These are phyloP conservation scores for Oxygymnocypris stewartii DNA, from an alignment of 2,113 vertebrate species.

Conservation along the genomic window DNA sequence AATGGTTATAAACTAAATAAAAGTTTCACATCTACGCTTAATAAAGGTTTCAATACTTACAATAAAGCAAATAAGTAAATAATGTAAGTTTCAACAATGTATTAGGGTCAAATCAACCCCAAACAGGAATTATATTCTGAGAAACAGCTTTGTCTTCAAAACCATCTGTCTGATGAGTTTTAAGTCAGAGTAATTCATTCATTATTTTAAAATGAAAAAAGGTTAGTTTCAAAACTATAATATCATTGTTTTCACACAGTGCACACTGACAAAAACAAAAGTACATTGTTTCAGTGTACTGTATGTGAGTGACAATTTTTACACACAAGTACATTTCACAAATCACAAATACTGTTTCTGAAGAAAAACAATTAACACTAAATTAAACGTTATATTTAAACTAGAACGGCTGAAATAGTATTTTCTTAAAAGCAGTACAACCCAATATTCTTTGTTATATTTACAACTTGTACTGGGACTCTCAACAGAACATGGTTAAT, in stretches of 20 bases:
- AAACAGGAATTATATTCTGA: neutral
- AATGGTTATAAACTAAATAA: too few relatives aligned
- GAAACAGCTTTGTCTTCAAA: neutral
- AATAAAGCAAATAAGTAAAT: too few relatives aligned
- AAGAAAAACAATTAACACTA: neutral
- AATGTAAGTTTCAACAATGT: neutral
- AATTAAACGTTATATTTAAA: neutral
- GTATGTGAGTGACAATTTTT: neutral
- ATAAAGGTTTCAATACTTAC: neutral
- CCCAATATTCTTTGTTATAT: neutral
- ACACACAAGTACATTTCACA: neutral
- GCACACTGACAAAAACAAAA: neutral
- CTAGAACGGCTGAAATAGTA: neutral
- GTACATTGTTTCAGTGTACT: neutral
- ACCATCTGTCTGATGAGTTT: neutral
- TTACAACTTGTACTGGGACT: neutral
- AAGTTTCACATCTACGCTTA: neutral
- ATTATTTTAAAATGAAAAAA: neutral
- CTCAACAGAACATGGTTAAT: conserved; percentile 16
- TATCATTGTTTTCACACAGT: neutral
- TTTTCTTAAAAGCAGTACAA: neutral
- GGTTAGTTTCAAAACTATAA: neutral
- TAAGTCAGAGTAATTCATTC: neutral
- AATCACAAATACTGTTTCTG: neutral
- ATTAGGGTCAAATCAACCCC: neutral